Percentiles rank a stretch among this genome's conserved stretches.
Evolutionary conservation across 2,113 vertebrate genomes (phyloP).

Genomic region (Pedetes capensis): DNA sequence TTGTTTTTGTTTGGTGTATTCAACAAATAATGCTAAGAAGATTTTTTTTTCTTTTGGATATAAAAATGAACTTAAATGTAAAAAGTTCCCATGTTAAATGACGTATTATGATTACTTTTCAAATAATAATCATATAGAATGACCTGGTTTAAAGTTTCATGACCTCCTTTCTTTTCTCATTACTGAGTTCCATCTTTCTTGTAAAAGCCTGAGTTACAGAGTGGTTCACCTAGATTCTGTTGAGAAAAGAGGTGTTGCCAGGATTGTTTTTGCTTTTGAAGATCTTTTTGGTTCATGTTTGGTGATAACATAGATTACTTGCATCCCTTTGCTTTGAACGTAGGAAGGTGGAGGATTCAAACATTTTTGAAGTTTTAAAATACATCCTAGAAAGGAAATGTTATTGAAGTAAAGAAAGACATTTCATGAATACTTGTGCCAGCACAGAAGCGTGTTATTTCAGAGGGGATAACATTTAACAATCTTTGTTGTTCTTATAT

Average conservation of each 20-base stretch:
- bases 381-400: not conserved
- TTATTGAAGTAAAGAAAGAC: not conserved
- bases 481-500: not conserved
- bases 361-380: not conserved
- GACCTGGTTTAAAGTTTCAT: not conserved
- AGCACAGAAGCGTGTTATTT: not conserved
- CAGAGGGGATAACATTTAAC: not conserved
- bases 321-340: not conserved
- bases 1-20: no score
- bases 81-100: not conserved
- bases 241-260: not conserved
- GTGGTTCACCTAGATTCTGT: not conserved
- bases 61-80: not conserved
- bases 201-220: not conserved
- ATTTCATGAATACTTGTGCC: conserved; percentile 1
- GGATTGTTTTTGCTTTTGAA: conserved; percentile 1
- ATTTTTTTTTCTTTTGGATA: not conserved
- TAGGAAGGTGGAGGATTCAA: not conserved
- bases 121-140: not conserved
- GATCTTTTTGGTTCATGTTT: not conserved
- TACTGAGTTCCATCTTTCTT: not conserved
- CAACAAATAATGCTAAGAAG: not conserved
- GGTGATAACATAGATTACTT: not conserved
- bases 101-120: not conserved
- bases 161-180: not conserved